phyloP scores from a whole-genome alignment of 2,797 vertebrate species.

The Amniataba percoides region DNA sequence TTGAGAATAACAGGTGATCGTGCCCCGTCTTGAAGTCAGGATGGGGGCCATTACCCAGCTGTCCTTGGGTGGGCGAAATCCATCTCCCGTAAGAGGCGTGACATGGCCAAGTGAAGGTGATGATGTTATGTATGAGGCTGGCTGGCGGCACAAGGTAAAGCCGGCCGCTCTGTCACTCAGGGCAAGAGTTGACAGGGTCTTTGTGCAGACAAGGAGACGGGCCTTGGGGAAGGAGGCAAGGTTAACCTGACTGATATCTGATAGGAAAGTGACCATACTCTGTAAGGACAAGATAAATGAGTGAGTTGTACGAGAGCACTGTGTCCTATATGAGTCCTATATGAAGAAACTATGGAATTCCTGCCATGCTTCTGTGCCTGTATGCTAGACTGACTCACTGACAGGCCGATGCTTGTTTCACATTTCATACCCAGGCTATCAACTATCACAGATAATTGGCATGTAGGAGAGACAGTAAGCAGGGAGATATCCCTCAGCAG shows the following conservation, averaged over 20 bases:
- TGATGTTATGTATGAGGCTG: conserved; percentile 82
- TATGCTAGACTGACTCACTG: conserved; percentile 6
- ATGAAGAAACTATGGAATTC: conserved; percentile 28
- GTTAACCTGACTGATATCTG: conserved; percentile 70
- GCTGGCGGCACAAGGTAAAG: conserved; percentile 81
- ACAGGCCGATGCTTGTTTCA: conserved; percentile 48
- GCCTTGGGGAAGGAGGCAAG: conserved; percentile 75
- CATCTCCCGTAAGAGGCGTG: conserved; percentile 77
- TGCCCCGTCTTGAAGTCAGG: conserved; percentile 61
- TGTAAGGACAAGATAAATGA: conserved; percentile 21
- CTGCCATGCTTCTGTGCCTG: not conserved
- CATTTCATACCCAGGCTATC: conserved; percentile 50
- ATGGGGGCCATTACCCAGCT: conserved; percentile 76
- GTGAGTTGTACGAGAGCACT: conserved; percentile 8
- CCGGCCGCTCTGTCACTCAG: conserved; percentile 73
- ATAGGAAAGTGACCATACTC: conserved; percentile 56
- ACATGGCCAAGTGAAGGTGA: conserved; percentile 83
- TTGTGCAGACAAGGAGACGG: conserved; percentile 51
- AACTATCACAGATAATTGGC: conserved; percentile 61
- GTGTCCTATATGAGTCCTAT: not conserved
- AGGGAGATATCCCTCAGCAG: conserved; percentile 55
- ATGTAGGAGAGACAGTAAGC: conserved; percentile 50
- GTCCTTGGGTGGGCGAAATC: conserved; percentile 82
- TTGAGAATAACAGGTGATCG: conserved; percentile 69
- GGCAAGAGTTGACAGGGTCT: conserved; percentile 64